Conservation (phyloP, 2,888 invertebrate species). For the Lepidonotus clava region DNA sequence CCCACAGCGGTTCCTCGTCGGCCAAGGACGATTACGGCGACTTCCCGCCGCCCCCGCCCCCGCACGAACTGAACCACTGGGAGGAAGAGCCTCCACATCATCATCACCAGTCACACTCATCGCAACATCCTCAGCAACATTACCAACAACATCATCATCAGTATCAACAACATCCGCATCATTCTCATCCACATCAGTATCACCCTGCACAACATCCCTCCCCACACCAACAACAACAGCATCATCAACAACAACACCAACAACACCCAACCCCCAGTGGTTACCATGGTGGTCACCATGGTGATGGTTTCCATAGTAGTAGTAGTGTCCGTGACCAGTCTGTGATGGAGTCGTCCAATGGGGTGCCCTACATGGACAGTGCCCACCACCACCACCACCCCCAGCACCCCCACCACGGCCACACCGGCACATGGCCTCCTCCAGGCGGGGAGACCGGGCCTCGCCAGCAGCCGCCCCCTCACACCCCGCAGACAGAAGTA, state of each 20-base stretch:
- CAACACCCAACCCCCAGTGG: too few relatives aligned
- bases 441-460: not conserved
- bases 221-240: not conserved
- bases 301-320: slow-evolving; percentile 14
- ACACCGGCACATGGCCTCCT: not conserved
- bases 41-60: slow-evolving; percentile 39
- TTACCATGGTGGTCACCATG: slow-evolving; percentile 31
- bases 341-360: slow-evolving; percentile 36
- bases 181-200: not conserved
- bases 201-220: not conserved
- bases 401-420: not conserved
- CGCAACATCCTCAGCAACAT: not conserved
- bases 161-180: not conserved
- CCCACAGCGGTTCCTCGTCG: slow-evolving; percentile 36
- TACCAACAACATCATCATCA: not conserved
- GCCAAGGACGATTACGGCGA: slow-evolving; percentile 18
- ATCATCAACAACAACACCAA: slow-evolving; percentile 20
- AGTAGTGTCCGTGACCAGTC: slow-evolving; percentile 37
- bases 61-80: slow-evolving; percentile 46
- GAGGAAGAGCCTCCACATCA: not conserved
- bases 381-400: not conserved
- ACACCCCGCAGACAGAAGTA: slow-evolving; percentile 55
- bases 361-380: slow-evolving; percentile 47
- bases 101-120: not conserved
- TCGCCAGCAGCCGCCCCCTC: slow-evolving; percentile 58